Evolutionary conservation across 1,140 invertebrate species (phyloP).

Genomic region (Papilio xuthus): DNA sequence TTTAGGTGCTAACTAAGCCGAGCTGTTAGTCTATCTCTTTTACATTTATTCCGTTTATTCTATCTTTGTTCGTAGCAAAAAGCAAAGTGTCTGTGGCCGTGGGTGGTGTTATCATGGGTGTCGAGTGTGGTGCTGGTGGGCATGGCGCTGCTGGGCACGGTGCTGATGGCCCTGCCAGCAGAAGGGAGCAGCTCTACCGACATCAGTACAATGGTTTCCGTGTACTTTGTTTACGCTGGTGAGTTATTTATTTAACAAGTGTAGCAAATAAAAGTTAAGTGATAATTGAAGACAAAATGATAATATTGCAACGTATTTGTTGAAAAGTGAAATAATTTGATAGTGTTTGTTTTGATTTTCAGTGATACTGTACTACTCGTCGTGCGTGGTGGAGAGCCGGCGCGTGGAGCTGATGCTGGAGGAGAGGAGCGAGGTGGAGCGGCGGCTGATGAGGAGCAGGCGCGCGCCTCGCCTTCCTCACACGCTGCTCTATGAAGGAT

Average conservation of each 20-base stretch:
- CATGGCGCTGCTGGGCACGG: slow-evolving; percentile 44
- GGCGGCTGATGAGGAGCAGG: slow-evolving; percentile 44
- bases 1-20: too few species aligned
- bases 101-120: slow-evolving; percentile 55
- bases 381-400: slow-evolving; percentile 58
- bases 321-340: too few species aligned
- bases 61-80: slow-evolving; percentile 52
- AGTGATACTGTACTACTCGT: slow-evolving; percentile 61
- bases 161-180: slow-evolving; percentile 40
- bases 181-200: slow-evolving; percentile 45
- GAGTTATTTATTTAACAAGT: slow-evolving; percentile 38
- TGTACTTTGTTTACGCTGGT: slow-evolving; percentile 61
- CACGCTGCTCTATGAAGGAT: slow-evolving; percentile 28
- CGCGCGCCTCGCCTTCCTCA: slow-evolving; percentile 35
- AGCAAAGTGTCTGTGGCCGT: slow-evolving; percentile 55
- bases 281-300: too few species aligned
- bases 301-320: too few species aligned
- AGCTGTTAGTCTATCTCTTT: too few species aligned
- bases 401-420: slow-evolving; percentile 51
- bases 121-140: slow-evolving; percentile 52
- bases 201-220: slow-evolving; percentile 57
- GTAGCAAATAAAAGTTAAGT: too few species aligned
- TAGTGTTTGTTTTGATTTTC: slow-evolving; percentile 43
- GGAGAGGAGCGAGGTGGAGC: slow-evolving; percentile 43
- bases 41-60: too few species aligned